Conservation (phyloP, 1,140 invertebrate species). For the Cotesia typhae region DNA sequence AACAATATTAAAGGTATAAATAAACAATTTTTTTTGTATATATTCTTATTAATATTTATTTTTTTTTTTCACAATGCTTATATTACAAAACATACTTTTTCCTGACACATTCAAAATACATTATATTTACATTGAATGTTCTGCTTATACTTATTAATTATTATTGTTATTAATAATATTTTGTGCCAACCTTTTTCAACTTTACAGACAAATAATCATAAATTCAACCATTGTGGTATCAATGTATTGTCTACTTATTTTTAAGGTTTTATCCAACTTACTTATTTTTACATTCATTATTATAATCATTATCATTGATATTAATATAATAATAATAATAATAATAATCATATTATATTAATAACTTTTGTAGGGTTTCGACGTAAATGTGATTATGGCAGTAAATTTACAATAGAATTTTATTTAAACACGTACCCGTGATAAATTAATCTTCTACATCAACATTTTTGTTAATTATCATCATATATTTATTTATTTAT, state of each 20-base stretch:
- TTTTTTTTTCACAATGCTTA: slow-evolving; percentile 64
- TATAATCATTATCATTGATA: slow-evolving; percentile 43
- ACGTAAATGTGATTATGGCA: slow-evolving; percentile 65
- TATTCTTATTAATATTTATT: slow-evolving; percentile 58
- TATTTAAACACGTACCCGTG: slow-evolving; percentile 51
- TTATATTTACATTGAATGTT: slow-evolving; percentile 64
- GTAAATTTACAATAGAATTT: slow-evolving; percentile 66
- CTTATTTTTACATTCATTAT: slow-evolving; percentile 13
- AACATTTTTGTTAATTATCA: slow-evolving; percentile 46
- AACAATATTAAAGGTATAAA: too few relatives aligned
- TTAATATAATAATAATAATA: slow-evolving; percentile 10
- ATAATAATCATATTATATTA: too few relatives aligned
- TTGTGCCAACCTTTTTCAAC: slow-evolving; percentile 55
- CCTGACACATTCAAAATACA: slow-evolving; percentile 66
- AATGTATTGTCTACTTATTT: background rate
- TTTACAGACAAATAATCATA: slow-evolving; percentile 63
- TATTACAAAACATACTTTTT: slow-evolving; percentile 67
- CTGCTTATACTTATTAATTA: background rate
- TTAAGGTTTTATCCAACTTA: slow-evolving; percentile 16
- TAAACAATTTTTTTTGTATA: background rate
- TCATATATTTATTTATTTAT: slow-evolving; percentile 38
- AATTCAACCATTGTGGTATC: slow-evolving; percentile 14
- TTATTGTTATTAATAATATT: background rate
- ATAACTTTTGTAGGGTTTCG: slow-evolving; percentile 57
- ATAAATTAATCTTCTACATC: slow-evolving; percentile 49